Percentiles rank a stretch among this genome's conserved stretches.
Conservation (phyloP, 2,113 vertebrate genomes). For the Procavia capensis region DNA sequence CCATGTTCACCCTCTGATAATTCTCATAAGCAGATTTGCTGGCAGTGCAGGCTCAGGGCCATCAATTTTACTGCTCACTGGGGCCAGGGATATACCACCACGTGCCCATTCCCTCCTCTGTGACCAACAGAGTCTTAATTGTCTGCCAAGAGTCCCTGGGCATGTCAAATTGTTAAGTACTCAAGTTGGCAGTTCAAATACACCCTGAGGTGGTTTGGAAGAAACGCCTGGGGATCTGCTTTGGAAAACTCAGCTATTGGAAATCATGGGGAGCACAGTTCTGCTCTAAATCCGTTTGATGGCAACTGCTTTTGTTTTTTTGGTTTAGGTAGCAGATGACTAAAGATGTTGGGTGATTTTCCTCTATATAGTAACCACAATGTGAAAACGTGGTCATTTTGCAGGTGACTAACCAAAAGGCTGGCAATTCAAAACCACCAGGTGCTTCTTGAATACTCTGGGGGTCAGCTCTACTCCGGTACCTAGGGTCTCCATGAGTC, state of each 20-base stretch:
- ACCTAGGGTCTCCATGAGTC: no score
- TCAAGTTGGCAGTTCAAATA: no score
- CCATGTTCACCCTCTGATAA: neutral
- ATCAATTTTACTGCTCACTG: fast-evolving
- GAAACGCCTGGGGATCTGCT: neutral
- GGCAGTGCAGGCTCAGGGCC: neutral
- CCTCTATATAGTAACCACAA: no score
- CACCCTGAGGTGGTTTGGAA: neutral
- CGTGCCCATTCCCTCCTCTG: neutral
- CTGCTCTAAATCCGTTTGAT: neutral
- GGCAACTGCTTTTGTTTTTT: neutral
- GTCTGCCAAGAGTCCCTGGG: no score
- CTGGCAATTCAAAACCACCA: no score
- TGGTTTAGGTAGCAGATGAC: neutral
- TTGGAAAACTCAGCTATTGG: neutral
- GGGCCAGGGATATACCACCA: neutral
- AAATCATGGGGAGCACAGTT: neutral
- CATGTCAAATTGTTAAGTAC: no score
- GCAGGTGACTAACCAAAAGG: neutral
- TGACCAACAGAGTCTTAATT: neutral
- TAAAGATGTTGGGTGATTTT: neutral
- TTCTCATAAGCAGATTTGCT: neutral
- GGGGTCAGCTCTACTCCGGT: no score
- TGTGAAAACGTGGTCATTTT: neutral
- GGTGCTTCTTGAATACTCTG: no score